Evolutionary conservation across 2,797 vertebrate genomes (phyloP).

Genomic region (Arctocebus calabarensis): DNA sequence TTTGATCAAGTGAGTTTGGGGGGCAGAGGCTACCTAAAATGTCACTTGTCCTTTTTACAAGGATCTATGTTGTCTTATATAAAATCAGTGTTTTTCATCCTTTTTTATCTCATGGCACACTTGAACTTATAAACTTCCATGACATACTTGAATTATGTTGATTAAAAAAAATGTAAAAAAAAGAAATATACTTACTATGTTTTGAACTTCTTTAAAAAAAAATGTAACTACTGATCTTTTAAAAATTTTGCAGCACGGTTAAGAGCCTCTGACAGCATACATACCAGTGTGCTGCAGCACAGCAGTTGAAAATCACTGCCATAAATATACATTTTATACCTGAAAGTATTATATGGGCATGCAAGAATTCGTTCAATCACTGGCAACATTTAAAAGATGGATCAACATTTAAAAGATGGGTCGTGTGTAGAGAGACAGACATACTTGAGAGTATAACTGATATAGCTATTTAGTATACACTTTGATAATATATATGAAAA

Average conservation of each 20-base stretch:
- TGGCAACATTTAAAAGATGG: background rate
- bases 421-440: background rate
- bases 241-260: too few relatives aligned
- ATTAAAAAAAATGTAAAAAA: too few relatives aligned
- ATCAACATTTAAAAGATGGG: background rate
- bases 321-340: conserved; percentile 9
- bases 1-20: background rate
- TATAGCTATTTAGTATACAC: background rate
- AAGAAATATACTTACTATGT: too few relatives aligned
- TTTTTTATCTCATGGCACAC: too few relatives aligned
- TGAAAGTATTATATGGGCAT: background rate
- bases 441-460: background rate
- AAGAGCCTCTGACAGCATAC: too few relatives aligned
- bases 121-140: too few relatives aligned
- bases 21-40: background rate
- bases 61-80: background rate
- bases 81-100: background rate
- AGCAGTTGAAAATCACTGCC: background rate
- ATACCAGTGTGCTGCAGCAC: too few relatives aligned
- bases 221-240: too few relatives aligned
- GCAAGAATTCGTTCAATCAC: background rate
- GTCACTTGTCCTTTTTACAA: background rate
- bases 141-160: too few relatives aligned
- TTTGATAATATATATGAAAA: background rate
- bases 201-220: too few relatives aligned